Evolutionary conservation across 2,113 vertebrate genomes (phyloP).

Genomic region (Notarius lentiginosus): DNA sequence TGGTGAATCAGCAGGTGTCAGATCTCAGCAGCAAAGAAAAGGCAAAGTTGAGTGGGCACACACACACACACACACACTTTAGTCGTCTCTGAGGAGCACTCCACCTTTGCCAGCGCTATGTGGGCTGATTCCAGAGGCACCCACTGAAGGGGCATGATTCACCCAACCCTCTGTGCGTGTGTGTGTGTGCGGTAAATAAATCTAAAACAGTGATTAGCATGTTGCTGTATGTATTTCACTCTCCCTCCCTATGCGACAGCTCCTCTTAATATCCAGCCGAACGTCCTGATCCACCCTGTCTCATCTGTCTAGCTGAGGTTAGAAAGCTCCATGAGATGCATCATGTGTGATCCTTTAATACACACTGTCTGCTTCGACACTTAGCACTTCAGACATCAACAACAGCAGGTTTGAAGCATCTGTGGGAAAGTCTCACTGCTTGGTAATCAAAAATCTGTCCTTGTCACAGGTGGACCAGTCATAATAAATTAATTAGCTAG

Average conservation of each 20-base stretch:
- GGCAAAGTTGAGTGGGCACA: conserved; percentile 37
- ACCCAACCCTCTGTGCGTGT: conserved; percentile 23
- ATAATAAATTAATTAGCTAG: background rate
- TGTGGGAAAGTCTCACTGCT: background rate
- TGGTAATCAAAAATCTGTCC: background rate
- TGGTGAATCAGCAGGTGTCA: conserved; percentile 58
- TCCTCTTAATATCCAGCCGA: conserved; percentile 9
- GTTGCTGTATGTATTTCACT: background rate
- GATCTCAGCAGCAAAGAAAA: conserved; percentile 35
- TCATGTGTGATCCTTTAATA: conserved; percentile 26
- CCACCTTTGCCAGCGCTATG: conserved; percentile 35
- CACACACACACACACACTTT: conserved; percentile 33
- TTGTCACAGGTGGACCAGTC: background rate
- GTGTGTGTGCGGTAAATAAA: conserved; percentile 24
- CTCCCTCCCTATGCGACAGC: conserved; percentile 7
- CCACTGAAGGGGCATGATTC: conserved; percentile 47
- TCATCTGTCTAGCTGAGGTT: conserved; percentile 19
- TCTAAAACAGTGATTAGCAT: conserved; percentile 33
- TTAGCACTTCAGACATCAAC: background rate
- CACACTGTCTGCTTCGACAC: conserved; percentile 16
- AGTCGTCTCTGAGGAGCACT: conserved; percentile 35
- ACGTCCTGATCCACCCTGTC: conserved; percentile 16
- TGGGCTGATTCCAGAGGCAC: conserved; percentile 40
- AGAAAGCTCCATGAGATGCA: background rate
- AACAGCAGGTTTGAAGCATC: background rate